Base-by-base conservation (phyloP, 2,113 vertebrate species). In the Malurus alboscapulatus region DNA sequence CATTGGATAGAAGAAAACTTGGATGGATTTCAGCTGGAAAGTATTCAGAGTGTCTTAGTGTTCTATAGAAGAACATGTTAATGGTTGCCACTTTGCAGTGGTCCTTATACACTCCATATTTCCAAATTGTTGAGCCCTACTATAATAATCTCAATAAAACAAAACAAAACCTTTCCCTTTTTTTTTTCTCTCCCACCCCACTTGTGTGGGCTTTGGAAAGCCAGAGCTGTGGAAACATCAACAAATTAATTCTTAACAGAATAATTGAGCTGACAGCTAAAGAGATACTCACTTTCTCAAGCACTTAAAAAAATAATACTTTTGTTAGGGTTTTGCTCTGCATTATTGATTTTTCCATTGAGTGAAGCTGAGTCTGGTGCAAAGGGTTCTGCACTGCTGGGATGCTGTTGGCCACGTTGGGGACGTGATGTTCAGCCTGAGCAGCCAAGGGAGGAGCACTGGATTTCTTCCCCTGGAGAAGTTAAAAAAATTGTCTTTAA, bases 21-120 rank as follows among this genome's bases (percentile, higher is more conserved):
- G 96, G 90, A 74, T 84, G 87, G 62, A 74, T 96, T 97, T 97
- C 97, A 97, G 71, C 79, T 97, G 96, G 96, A 97, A 97, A 95
- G 87, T 92, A 88, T 66, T 93, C 24, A 47, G 75, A 55, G 77
- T 84, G 83, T 90, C 94, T 91, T 73, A 90, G 87, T n/a, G 24
- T 95, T 96, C 85, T 96, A 72, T 96, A 95, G 94, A 96, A 93
- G 91, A 97, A 88, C 74, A 87, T 90, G 69, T 86, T 94, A 95
- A 94, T 83, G 84, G 62, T 88, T 97, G 92, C 95, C 72, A 94
- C 30, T 63, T 92, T 88, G 94, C 54, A 92, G 79, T 76, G 95
- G 91, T 94, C 85, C 92, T 93, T 83, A 74, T 94, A 51, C 69
- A 93, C 75, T 89, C 59, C 12, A 5, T 91, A 61, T 78, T 95